Conservation (phyloP, 2,888 invertebrate genomes). For the Calameuta filiformis region DNA sequence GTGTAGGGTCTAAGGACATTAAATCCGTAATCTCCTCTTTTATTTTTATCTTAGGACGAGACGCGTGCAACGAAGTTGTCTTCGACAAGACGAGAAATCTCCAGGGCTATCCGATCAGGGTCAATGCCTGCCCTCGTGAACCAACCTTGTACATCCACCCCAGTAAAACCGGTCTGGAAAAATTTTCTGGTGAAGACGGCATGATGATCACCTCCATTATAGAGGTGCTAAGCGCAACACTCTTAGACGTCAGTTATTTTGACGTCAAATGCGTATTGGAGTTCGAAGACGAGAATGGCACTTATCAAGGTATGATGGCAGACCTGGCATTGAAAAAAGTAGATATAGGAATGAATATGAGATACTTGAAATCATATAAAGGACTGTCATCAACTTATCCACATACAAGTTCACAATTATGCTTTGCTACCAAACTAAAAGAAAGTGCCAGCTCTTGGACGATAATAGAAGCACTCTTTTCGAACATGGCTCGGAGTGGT, state of each 20-base stretch:
- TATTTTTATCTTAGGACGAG: background rate
- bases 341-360: background rate
- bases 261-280: background rate
- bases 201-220: background rate
- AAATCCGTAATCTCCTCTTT: background rate
- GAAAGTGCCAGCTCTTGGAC: background rate
- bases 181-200: background rate
- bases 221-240: background rate
- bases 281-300: background rate
- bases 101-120: constrained; percentile 1
- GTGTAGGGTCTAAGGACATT: background rate
- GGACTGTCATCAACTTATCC: background rate
- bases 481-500: background rate
- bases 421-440: background rate
- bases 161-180: background rate
- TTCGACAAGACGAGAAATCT: constrained; percentile 8
- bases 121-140: background rate
- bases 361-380: background rate
- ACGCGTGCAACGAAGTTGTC: background rate
- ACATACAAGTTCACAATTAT: background rate
- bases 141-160: background rate
- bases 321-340: background rate
- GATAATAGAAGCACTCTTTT: background rate
- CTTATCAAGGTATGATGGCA: background rate
- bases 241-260: background rate